phyloP scores from a whole-genome alignment of 1,140 invertebrate species.

The Megathymus violae region DNA sequence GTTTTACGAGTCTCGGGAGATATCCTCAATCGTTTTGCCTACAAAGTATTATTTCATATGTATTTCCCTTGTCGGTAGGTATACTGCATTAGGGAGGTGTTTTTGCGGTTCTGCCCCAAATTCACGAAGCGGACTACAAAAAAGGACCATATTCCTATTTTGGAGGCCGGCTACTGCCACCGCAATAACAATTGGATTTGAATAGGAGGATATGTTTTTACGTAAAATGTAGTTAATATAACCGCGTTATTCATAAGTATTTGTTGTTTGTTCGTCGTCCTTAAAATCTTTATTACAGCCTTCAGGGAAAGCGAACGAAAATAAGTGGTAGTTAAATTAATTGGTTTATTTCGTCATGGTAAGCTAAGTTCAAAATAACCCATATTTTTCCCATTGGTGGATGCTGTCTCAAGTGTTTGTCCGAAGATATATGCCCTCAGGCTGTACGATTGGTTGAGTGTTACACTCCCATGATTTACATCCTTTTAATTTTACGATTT shows the following conservation, averaged over 20 bases:
- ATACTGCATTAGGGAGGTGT: constrained; percentile 50
- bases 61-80: constrained; percentile 58
- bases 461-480: no score
- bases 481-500: no score
- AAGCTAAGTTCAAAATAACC: no score
- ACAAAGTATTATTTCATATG: constrained; percentile 76
- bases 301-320: no score
- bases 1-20: constrained; percentile 67
- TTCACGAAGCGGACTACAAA: constrained; percentile 44
- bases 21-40: constrained; percentile 67
- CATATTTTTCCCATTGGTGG: no score
- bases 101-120: constrained; percentile 41
- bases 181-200: constrained; percentile 56
- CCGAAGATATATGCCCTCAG: no score
- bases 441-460: no score
- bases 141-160: constrained; percentile 55
- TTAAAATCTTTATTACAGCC: no score
- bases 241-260: constrained; percentile 17
- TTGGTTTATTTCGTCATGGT: no score
- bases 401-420: no score
- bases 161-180: constrained; percentile 44
- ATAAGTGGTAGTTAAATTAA: no score
- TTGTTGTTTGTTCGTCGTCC: neutral
- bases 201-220: constrained; percentile 45
- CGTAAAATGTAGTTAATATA: constrained; percentile 23